Evolutionary conservation across 1,140 invertebrate species (phyloP).

Genomic region (Atta cephalotes): DNA sequence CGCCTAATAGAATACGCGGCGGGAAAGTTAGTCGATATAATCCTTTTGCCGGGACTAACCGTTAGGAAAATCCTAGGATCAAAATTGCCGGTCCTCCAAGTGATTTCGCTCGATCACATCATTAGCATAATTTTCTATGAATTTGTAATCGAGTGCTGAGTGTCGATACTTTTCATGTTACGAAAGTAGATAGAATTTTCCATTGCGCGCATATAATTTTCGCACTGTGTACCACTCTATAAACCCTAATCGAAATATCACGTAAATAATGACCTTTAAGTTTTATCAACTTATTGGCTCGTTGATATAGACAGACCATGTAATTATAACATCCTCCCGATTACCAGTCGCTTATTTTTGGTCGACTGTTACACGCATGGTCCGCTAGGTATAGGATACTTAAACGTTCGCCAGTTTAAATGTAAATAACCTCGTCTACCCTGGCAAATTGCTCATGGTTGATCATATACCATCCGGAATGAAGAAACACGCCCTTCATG

Average conservation of each 20-base stretch:
- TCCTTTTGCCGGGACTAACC: background rate
- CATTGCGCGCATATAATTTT: slow-evolving; percentile 32
- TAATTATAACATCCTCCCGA: slow-evolving; percentile 58
- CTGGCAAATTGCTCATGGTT: slow-evolving; percentile 49
- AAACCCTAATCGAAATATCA: slow-evolving; percentile 38
- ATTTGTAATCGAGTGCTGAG: slow-evolving; percentile 53
- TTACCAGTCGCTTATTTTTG: slow-evolving; percentile 51
- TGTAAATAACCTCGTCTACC: slow-evolving; percentile 56
- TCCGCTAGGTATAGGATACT: slow-evolving; percentile 43
- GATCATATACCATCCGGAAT: slow-evolving; percentile 57
- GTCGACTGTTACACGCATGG: slow-evolving; percentile 44
- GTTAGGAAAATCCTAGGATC: slow-evolving; percentile 3
- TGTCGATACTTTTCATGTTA: slow-evolving; percentile 20
- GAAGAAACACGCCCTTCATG: slow-evolving; percentile 43
- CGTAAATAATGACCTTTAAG: slow-evolving; percentile 28
- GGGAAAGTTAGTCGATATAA: background rate
- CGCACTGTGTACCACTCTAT: slow-evolving; percentile 22
- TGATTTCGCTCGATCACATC: slow-evolving; percentile 23
- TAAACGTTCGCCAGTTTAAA: slow-evolving; percentile 59
- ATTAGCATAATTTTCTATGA: slow-evolving; percentile 66
- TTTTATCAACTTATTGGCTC: slow-evolving; percentile 26
- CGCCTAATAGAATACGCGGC: slow-evolving; percentile 20
- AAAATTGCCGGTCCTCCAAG: slow-evolving; percentile 36
- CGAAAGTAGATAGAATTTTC: slow-evolving; percentile 44
- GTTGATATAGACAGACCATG: slow-evolving; percentile 1